phyloP scores from a whole-genome alignment of 2,888 invertebrate species.

The Tenthredo scrophulariae region DNA sequence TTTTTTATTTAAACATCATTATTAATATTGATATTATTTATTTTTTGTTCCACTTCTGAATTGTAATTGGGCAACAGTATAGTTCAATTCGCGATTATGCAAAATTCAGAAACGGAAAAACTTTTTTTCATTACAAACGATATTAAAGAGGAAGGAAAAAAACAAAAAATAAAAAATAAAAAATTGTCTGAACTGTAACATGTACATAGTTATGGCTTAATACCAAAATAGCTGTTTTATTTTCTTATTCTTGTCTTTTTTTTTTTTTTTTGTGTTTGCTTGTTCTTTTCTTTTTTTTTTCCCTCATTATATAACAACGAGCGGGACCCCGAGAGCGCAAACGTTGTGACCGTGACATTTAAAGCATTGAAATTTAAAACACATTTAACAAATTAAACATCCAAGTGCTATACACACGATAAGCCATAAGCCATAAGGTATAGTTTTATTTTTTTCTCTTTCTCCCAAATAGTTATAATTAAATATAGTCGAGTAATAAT shows the following conservation, averaged over 20 bases:
- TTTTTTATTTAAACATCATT: background rate
- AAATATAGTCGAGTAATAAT: background rate
- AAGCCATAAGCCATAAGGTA: too few species aligned
- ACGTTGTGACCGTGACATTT: slow-evolving; percentile 31
- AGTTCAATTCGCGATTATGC: background rate
- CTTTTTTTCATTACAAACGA: background rate
- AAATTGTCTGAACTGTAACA: background rate
- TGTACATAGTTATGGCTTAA: background rate
- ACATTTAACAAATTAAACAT: slow-evolving; percentile 19
- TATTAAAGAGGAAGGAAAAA: background rate
- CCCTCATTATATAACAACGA: background rate
- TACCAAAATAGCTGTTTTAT: background rate
- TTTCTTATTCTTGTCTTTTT: slow-evolving; percentile 1
- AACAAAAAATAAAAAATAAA: background rate
- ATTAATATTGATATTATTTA: background rate
- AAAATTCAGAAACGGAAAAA: background rate
- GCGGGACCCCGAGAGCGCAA: background rate
- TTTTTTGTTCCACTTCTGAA: background rate
- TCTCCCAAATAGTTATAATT: background rate
- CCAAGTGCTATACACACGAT: background rate
- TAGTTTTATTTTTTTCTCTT: background rate
- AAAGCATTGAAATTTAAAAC: slow-evolving; percentile 29
- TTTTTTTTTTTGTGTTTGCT: background rate
- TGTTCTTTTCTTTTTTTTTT: background rate
- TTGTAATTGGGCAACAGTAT: background rate